These are phyloP conservation scores for Lutjanus argentimaculatus DNA, from an alignment of 2,797 vertebrate species.

Conservation along the genomic window DNA sequence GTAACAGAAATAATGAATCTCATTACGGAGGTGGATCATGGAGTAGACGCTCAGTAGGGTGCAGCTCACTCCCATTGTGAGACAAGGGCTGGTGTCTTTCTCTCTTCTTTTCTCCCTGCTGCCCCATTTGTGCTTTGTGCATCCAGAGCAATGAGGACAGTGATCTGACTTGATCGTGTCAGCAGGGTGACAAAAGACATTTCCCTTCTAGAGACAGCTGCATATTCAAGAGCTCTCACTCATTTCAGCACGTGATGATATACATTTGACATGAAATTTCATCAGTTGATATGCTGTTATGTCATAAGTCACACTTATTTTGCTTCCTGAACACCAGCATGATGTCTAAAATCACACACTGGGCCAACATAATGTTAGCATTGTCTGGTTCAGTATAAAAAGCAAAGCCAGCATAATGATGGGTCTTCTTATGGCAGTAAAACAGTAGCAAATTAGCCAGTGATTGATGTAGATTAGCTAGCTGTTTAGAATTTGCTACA, in stretches of 20 bases:
- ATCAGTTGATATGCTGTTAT: too few species aligned
- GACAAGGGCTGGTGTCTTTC: conserved; percentile 16
- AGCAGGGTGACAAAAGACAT: neutral
- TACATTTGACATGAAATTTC: too few species aligned
- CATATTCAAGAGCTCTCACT: neutral
- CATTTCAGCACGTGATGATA: neutral
- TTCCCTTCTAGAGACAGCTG: neutral
- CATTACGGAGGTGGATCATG: conserved; percentile 26
- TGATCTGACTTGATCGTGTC: neutral
- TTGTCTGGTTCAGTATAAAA: too few species aligned
- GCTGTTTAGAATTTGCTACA: too few species aligned
- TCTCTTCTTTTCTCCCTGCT: neutral
- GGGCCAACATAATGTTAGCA: too few species aligned
- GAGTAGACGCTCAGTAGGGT: conserved; percentile 20
- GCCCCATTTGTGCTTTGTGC: neutral
- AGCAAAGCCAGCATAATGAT: too few species aligned
- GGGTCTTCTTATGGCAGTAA: too few species aligned
- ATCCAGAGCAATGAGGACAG: neutral
- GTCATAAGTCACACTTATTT: too few species aligned
- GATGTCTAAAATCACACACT: too few species aligned
- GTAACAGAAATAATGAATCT: conserved; percentile 48
- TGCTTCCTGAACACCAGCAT: too few species aligned
- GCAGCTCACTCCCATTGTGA: conserved; percentile 44
- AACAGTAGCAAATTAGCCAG: too few species aligned
- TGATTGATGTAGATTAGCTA: too few species aligned